Conservation (phyloP, 2,888 invertebrate genomes). For the Notocelia uddmanniana region DNA sequence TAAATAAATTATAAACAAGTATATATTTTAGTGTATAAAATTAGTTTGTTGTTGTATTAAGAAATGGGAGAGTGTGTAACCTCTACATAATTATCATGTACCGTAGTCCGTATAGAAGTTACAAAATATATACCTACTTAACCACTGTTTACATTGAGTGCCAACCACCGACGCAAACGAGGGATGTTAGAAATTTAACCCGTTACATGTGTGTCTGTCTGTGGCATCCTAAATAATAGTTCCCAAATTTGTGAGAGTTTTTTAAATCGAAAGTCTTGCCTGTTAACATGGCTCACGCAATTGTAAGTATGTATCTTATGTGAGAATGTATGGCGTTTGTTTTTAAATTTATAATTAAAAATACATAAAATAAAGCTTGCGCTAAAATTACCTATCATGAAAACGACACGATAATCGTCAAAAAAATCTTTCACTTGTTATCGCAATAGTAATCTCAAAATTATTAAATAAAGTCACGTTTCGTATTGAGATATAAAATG, state of each 20-base stretch:
- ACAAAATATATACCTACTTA: background rate
- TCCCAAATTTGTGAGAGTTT: too few relatives aligned
- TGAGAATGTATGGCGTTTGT: too few relatives aligned
- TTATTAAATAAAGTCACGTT: constrained; percentile 29
- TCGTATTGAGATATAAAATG: constrained; percentile 12
- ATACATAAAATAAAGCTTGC: too few relatives aligned
- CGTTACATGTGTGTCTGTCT: too few relatives aligned
- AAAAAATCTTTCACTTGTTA: background rate
- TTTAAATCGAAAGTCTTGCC: too few relatives aligned
- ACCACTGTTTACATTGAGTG: background rate
- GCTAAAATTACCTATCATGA: background rate
- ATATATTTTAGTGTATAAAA: background rate
- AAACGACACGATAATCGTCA: background rate
- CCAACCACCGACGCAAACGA: too few relatives aligned
- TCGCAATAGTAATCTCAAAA: background rate
- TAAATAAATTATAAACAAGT: background rate
- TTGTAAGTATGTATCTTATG: too few relatives aligned
- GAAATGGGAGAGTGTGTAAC: background rate
- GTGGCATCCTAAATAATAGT: too few relatives aligned
- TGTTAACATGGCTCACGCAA: too few relatives aligned
- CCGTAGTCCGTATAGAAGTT: background rate
- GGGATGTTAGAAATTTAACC: too few relatives aligned
- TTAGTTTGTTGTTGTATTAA: background rate
- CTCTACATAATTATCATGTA: background rate
- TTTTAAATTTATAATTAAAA: too few relatives aligned